phyloP scores from a whole-genome alignment of 2,113 vertebrate species.

The Dolichotis patagonum region DNA sequence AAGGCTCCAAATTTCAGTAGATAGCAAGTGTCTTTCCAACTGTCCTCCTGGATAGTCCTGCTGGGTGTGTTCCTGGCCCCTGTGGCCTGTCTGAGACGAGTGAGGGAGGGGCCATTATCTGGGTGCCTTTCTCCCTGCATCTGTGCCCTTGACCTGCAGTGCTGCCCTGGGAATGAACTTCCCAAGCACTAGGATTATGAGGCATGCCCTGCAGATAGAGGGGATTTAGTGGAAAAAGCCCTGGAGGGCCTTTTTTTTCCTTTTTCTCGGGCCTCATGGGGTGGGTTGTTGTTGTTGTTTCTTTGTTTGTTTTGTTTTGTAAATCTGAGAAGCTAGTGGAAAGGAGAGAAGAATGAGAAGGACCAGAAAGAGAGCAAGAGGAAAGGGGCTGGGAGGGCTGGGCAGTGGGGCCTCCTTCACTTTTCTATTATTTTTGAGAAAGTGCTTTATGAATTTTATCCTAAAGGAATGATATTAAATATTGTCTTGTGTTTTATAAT shows the following conservation, averaged over 20 bases:
- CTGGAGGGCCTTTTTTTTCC: background rate
- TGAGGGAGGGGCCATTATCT: background rate
- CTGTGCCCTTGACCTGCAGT: background rate
- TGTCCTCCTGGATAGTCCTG: background rate
- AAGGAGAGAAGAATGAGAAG: background rate
- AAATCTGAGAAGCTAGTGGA: background rate
- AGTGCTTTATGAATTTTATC: background rate
- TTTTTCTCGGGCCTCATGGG: background rate
- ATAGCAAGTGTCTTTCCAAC: background rate
- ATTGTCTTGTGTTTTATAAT: conserved; percentile 39
- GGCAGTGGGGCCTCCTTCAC: background rate
- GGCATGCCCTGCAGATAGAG: background rate
- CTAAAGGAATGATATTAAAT: conserved; percentile 34
- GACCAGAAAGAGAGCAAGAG: background rate
- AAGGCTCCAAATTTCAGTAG: background rate
- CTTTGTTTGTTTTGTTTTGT: background rate
- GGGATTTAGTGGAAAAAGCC: background rate
- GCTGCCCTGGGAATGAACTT: background rate
- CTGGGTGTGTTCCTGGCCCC: background rate
- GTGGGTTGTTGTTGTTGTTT: background rate
- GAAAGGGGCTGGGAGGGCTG: background rate
- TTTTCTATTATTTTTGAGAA: background rate
- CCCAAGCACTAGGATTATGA: background rate
- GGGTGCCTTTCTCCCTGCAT: background rate
- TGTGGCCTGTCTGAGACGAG: background rate